These are phyloP conservation scores for Tachuris rubrigastra DNA, from an alignment of 2,113 vertebrate genomes.

Conservation along the genomic window DNA sequence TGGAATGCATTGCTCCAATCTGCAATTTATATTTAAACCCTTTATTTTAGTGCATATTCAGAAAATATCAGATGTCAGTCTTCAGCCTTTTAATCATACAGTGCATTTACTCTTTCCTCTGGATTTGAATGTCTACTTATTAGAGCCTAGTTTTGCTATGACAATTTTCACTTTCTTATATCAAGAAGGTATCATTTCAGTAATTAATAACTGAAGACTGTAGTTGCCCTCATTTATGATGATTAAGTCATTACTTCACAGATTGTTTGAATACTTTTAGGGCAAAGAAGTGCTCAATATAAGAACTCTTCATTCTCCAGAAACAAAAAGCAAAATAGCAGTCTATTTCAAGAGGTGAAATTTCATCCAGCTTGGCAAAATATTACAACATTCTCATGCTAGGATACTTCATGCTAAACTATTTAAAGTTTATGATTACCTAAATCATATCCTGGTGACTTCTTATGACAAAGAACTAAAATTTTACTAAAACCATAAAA, in stretches of 20 bases:
- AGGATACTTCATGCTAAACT: not conserved
- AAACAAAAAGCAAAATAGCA: not conserved
- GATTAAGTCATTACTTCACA: not conserved
- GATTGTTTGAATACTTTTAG: not conserved
- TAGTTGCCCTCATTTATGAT: not conserved
- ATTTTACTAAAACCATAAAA: not conserved
- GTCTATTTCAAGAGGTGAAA: not conserved
- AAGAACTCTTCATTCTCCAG: not conserved
- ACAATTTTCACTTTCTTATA: not conserved
- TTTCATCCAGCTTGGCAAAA: not conserved
- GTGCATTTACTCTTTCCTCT: not conserved
- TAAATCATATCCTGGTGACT: not conserved
- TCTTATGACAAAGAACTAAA: not conserved
- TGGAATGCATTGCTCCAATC: not conserved
- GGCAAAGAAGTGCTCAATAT: not conserved
- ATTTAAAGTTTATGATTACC: not conserved
- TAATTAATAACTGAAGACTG: not conserved
- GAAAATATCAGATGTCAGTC: not conserved
- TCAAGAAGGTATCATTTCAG: not conserved
- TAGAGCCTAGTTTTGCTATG: not conserved
- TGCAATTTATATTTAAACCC: not conserved
- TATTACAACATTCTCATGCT: not conserved
- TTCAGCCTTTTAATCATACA: not conserved
- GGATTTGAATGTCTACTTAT: not conserved
- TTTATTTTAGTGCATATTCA: not conserved